These are phyloP conservation scores for Tinea pellionella DNA, from an alignment of 2,888 invertebrate genomes.

Conservation along the genomic window DNA sequence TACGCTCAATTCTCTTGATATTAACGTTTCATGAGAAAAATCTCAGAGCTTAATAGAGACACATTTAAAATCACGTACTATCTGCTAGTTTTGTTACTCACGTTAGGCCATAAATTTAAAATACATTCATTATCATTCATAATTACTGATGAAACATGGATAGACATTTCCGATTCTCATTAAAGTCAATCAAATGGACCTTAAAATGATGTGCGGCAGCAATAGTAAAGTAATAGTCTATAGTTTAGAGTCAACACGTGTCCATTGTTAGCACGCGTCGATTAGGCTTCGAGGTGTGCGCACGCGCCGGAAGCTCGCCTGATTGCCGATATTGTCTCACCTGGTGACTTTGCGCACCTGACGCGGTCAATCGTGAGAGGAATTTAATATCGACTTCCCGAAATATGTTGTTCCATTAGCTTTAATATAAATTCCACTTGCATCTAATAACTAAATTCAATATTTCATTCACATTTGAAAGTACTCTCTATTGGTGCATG, in stretches of 20 bases:
- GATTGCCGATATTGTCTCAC: conserved; percentile 10
- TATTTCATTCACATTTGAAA: not conserved
- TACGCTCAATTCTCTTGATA: conserved; percentile 18
- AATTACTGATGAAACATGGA: not conserved
- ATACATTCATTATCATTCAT: no score
- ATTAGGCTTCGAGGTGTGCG: conserved; percentile 23
- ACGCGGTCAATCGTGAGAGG: conserved; percentile 35
- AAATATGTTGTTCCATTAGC: conserved; percentile 13
- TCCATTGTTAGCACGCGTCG: conserved; percentile 23
- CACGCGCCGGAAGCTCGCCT: conserved; percentile 40
- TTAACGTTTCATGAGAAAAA: no score
- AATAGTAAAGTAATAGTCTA: not conserved
- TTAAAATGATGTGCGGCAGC: not conserved
- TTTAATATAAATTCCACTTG: not conserved
- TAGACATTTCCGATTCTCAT: conserved; percentile 1
- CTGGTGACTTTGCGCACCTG: conserved; percentile 19
- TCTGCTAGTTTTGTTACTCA: no score
- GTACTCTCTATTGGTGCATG: not conserved
- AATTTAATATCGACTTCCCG: conserved; percentile 35
- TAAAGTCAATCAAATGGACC: not conserved
- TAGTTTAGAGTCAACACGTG: conserved; percentile 35
- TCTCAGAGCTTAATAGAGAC: no score
- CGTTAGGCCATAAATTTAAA: not conserved
- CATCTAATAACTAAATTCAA: not conserved
- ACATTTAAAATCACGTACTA: no score